Conservation (phyloP, 2,888 invertebrate species). For the Pegoplata infirma region DNA sequence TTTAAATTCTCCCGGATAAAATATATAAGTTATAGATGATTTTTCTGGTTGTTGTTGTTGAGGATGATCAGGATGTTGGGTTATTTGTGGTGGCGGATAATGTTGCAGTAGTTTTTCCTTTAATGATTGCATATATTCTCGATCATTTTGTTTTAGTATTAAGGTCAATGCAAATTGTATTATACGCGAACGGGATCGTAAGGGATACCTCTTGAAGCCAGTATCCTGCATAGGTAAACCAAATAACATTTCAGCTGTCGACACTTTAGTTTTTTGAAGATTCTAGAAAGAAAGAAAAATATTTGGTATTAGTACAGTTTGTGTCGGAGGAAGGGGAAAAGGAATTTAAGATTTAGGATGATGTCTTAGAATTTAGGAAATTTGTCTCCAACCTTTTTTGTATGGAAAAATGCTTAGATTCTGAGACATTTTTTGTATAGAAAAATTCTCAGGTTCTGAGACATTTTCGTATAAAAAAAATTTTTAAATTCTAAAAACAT, state of each 20-base stretch:
- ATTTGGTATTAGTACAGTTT: neutral
- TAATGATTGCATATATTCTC: constrained; percentile 87
- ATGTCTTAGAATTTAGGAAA: too few species aligned
- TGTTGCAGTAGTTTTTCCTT: constrained; percentile 83
- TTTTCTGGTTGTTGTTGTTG: constrained; percentile 67
- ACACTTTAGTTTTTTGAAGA: constrained; percentile 90
- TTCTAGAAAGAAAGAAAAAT: constrained; percentile 79
- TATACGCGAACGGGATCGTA: constrained; percentile 89
- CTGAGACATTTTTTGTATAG: too few species aligned
- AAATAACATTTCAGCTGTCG: constrained; percentile 92
- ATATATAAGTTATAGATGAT: constrained; percentile 82
- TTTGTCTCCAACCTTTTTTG: too few species aligned
- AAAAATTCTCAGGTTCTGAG: too few species aligned
- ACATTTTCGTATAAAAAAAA: too few species aligned
- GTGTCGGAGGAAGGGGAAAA: too few species aligned
- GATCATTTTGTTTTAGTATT: constrained; percentile 88
- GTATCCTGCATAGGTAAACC: constrained; percentile 94
- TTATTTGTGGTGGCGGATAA: constrained; percentile 85
- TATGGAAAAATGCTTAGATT: too few species aligned
- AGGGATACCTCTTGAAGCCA: constrained; percentile 92
- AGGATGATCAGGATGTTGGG: constrained; percentile 21
- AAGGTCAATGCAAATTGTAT: constrained; percentile 94
- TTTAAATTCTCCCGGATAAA: constrained; percentile 94
- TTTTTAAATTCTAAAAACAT: too few species aligned
- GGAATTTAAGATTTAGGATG: too few species aligned